Percentiles rank a stretch among this genome's conserved stretches.
These are phyloP conservation scores for Clarias macrocephalus DNA, from an alignment of 2,113 vertebrate genomes.

Conservation along the genomic window DNA sequence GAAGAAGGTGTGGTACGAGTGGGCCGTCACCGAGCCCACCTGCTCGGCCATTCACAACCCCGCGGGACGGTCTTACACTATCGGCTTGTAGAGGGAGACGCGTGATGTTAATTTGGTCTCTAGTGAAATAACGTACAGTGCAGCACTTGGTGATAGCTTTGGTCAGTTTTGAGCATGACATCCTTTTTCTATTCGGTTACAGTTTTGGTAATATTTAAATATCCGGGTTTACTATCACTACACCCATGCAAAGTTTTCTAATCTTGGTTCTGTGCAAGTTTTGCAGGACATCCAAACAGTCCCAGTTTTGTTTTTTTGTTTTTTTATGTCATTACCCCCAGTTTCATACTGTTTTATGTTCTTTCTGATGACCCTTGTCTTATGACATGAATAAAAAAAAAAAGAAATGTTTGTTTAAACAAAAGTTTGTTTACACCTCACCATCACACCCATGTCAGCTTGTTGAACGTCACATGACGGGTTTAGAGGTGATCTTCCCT, in stretches of 20 bases:
- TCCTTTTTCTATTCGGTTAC: neutral
- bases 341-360: slow-evolving; percentile 2
- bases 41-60: slow-evolving; percentile 93
- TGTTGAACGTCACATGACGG: too few relatives aligned
- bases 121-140: neutral
- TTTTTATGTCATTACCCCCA: neutral
- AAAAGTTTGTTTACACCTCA: too few relatives aligned
- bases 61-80: slow-evolving; percentile 90
- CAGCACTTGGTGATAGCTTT: slow-evolving; percentile 10
- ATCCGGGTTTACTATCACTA: neutral
- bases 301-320: neutral
- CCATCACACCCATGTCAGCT: too few relatives aligned
- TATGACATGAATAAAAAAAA: neutral
- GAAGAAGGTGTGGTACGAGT: slow-evolving; percentile 96
- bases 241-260: neutral
- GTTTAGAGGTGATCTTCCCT: too few relatives aligned
- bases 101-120: neutral
- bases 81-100: slow-evolving; percentile 75
- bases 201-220: neutral
- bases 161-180: neutral
- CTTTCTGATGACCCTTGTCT: slow-evolving; percentile 17
- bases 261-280: neutral
- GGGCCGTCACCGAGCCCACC: slow-evolving; percentile 87
- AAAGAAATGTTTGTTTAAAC: too few relatives aligned
- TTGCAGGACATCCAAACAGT: neutral